These are phyloP conservation scores for Ecdyonurus torrentis DNA, from an alignment of 2,888 invertebrate species.

Conservation along the genomic window DNA sequence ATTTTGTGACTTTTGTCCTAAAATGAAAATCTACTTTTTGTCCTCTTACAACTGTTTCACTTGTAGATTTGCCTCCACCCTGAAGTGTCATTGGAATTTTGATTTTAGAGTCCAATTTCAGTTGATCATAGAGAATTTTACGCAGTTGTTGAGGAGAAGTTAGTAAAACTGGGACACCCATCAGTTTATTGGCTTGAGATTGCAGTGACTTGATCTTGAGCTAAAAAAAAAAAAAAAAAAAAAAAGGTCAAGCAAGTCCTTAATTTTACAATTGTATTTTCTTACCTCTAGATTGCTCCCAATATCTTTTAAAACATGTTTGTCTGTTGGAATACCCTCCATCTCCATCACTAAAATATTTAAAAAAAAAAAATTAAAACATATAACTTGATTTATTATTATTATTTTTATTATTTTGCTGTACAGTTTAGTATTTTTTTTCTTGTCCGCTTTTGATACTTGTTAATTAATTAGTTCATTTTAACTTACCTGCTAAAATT, in stretches of 20 bases:
- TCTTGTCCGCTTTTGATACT: too few relatives aligned
- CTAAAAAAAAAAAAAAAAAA: slow-evolving; percentile 10
- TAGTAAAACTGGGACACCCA: slow-evolving; percentile 28
- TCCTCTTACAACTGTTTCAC: slow-evolving; percentile 27
- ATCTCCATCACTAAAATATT: slow-evolving; percentile 29
- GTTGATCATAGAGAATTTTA: slow-evolving; percentile 29
- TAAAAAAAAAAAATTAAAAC: slow-evolving; percentile 5
- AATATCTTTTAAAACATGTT: slow-evolving; percentile 25
- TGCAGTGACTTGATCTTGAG: slow-evolving; percentile 24
- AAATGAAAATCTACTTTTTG: background rate
- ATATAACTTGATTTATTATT: background rate
- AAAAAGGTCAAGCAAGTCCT: too few relatives aligned
- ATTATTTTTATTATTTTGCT: too few relatives aligned
- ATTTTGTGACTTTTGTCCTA: background rate
- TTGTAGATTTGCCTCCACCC: slow-evolving; percentile 30
- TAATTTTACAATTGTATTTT: background rate
- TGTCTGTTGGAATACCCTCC: slow-evolving; percentile 26
- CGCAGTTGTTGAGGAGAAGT: slow-evolving; percentile 30
- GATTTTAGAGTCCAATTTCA: slow-evolving; percentile 27
- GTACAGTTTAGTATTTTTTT: too few relatives aligned
- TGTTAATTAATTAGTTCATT: too few relatives aligned
- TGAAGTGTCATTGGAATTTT: slow-evolving; percentile 26
- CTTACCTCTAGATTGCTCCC: slow-evolving; percentile 21
- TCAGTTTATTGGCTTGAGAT: slow-evolving; percentile 25
- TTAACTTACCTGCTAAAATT: slow-evolving; percentile 26